phyloP scores from a whole-genome alignment of 2,888 invertebrate species.

The Spilosoma lubricipeda region DNA sequence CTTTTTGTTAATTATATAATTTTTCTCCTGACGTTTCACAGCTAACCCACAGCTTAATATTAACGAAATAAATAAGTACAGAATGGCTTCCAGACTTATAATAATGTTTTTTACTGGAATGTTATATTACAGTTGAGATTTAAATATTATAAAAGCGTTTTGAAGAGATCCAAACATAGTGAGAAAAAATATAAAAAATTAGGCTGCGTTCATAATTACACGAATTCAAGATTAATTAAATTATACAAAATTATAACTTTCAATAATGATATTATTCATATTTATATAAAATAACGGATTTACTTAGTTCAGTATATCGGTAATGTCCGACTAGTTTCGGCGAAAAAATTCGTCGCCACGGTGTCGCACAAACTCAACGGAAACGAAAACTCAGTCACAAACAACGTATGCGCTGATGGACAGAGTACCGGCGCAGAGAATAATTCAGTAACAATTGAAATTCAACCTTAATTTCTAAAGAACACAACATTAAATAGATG shows the following conservation, averaged over 20 bases:
- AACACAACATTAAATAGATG: no score
- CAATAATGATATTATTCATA: neutral
- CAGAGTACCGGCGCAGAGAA: no score
- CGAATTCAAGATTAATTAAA: conserved; percentile 6
- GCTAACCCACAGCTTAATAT: conserved; percentile 47
- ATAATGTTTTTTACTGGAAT: conserved; percentile 78
- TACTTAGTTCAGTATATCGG: neutral
- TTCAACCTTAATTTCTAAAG: no score
- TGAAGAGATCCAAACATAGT: conserved; percentile 71
- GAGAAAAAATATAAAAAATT: conserved; percentile 31
- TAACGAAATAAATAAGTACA: conserved; percentile 48
- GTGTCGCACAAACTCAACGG: no score
- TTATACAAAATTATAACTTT: conserved; percentile 11
- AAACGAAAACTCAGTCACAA: no score
- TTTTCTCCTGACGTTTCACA: conserved; percentile 1
- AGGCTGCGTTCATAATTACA: conserved; percentile 21
- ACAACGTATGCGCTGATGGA: no score
- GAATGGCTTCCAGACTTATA: conserved; percentile 64
- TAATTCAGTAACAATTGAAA: no score
- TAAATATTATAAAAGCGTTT: conserved; percentile 66
- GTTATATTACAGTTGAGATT: conserved; percentile 81
- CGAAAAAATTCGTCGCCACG: neutral
- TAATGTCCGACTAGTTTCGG: neutral
- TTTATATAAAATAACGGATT: neutral
- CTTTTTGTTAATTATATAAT: no score